Evolutionary conservation across 2,888 invertebrate genomes (phyloP).

Genomic region (Acleris holmiana): DNA sequence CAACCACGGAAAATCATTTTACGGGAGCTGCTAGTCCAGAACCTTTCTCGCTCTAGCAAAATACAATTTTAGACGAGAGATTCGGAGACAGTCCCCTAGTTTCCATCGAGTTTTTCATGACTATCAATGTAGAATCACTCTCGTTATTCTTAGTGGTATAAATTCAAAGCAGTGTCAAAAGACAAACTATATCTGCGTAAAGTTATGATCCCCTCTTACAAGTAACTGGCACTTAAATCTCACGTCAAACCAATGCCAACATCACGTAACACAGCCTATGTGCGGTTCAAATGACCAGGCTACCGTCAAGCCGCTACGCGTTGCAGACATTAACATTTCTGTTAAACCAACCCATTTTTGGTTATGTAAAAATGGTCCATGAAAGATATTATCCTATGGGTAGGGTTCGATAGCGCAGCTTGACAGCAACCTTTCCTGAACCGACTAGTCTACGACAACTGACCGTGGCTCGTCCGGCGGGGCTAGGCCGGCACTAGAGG

Average conservation of each 20-base stretch:
- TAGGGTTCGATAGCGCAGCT: not conserved
- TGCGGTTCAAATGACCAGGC: not conserved
- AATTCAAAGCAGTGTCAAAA: not conserved
- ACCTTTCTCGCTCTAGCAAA: too few species aligned
- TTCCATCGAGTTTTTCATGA: too few species aligned
- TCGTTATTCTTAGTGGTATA: not conserved
- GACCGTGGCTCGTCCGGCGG: slow-evolving; percentile 74
- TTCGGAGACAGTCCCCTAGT: too few species aligned
- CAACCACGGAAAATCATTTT: too few species aligned
- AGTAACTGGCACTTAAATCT: not conserved
- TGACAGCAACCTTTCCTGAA: slow-evolving; percentile 1
- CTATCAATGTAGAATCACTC: too few species aligned
- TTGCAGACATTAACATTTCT: not conserved
- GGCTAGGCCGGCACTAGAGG: slow-evolving; percentile 89
- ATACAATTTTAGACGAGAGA: too few species aligned
- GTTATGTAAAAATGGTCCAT: not conserved
- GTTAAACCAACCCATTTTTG: not conserved
- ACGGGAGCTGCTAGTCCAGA: too few species aligned
- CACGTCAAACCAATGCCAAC: slow-evolving; percentile 31
- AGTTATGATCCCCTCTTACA: not conserved
- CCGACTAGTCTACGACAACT: slow-evolving; percentile 47
- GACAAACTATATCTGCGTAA: not conserved
- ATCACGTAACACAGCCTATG: slow-evolving; percentile 32
- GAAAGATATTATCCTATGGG: too few species aligned
- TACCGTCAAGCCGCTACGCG: not conserved